Conservation (phyloP, 2,113 vertebrate genomes). For the Eulacestoma nigropectus region DNA sequence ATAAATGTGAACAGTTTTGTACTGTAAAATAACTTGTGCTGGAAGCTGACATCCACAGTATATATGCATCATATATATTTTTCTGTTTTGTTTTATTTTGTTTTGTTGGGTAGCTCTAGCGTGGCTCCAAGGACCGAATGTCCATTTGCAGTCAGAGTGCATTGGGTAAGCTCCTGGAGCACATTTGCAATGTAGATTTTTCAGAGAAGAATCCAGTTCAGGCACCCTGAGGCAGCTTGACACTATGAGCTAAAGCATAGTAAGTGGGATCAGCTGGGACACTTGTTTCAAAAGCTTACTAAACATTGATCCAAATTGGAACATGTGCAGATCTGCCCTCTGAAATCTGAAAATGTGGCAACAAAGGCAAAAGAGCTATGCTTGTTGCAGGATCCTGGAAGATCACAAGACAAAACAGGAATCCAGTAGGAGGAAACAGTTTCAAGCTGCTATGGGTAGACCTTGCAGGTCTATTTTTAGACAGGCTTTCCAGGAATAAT, state of each 20-base stretch:
- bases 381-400: neutral
- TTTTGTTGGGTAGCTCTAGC: neutral
- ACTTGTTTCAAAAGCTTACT: neutral
- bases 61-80: neutral
- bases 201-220: neutral
- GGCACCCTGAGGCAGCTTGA: neutral
- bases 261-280: neutral
- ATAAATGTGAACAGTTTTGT: neutral
- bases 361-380: neutral
- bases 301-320: neutral
- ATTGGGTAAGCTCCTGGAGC: neutral
- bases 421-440: neutral
- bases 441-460: neutral
- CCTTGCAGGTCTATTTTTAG: neutral
- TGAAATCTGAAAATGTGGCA: neutral
- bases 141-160: neutral
- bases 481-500: neutral
- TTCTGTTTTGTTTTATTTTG: neutral
- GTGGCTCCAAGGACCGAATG: neutral
- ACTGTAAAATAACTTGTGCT: neutral
- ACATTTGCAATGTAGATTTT: neutral
- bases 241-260: neutral
- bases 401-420: neutral
- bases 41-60: neutral
- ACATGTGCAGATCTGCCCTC: neutral